These are phyloP conservation scores for Pentalonia nigronervosa DNA, from an alignment of 1,140 invertebrate genomes.

Conservation along the genomic window DNA sequence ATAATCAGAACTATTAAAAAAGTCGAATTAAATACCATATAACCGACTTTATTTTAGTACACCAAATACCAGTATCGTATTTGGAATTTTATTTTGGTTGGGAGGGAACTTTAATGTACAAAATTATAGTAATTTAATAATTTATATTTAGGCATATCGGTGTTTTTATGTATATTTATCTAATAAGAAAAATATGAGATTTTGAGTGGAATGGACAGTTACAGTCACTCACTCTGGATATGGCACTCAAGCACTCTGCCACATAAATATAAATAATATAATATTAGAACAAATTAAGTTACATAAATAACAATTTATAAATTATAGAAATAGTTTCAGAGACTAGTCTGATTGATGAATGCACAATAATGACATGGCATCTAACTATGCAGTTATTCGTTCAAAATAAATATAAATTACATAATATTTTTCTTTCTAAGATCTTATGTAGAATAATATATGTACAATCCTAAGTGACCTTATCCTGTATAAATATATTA, in stretches of 20 bases:
- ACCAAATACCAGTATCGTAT: not conserved
- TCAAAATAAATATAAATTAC: not conserved
- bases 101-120: not conserved
- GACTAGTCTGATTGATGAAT: not conserved
- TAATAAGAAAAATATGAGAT: conserved; percentile 1
- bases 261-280: conserved; percentile 8
- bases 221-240: not conserved
- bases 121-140: not conserved
- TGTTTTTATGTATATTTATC: not conserved
- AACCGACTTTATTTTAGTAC: not conserved
- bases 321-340: not conserved
- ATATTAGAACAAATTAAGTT: not conserved
- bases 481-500: conserved; percentile 1
- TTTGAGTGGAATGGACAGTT: not conserved
- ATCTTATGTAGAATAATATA: not conserved
- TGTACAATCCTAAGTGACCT: not conserved
- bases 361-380: not conserved
- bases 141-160: not conserved
- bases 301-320: not conserved
- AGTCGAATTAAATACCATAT: not conserved
- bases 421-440: not conserved
- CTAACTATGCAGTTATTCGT: not conserved
- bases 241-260: not conserved
- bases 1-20: not conserved
- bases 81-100: not conserved